These are phyloP conservation scores for Morbakka virulenta DNA, from an alignment of 30 jellyfish, hydroid and myxozoan genomes.

Conservation along the genomic window DNA sequence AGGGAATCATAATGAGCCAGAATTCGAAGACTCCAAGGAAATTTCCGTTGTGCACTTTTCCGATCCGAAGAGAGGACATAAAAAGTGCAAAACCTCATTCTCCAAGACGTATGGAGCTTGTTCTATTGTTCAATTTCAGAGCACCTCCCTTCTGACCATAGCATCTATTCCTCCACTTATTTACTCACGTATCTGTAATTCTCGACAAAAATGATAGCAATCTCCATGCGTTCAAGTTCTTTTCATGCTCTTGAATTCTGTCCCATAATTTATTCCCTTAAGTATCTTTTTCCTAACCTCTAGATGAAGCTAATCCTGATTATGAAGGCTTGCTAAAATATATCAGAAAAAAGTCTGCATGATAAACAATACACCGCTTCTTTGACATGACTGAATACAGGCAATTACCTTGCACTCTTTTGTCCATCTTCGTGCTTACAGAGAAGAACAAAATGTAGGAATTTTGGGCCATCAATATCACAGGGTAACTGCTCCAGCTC, in stretches of 20 bases:
- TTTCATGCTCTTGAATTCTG: conserved; percentile 18
- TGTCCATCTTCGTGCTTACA: conserved; percentile 31
- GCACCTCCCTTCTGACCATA: conserved; percentile 1
- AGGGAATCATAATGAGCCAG: neutral
- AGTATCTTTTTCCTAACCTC: conserved; percentile 40
- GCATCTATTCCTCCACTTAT: neutral
- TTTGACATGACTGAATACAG: conserved; percentile 13
- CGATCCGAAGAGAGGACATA: conserved; percentile 2
- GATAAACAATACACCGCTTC: conserved; percentile 43
- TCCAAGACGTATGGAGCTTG: conserved; percentile 1
- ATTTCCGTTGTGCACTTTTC: neutral
- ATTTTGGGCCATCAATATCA: conserved; percentile 14
- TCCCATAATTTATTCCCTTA: conserved; percentile 46
- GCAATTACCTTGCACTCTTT: conserved; percentile 41
- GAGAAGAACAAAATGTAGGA: conserved; percentile 15
- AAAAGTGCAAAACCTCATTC: conserved; percentile 12
- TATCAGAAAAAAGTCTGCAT: no score
- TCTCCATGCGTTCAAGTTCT: conserved; percentile 4
- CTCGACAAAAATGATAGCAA: conserved; percentile 14
- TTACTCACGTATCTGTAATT: conserved; percentile 12
- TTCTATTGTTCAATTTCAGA: conserved; percentile 4
- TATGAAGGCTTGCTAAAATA: conserved; percentile 36
- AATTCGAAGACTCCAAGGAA: neutral
- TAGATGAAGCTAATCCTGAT: conserved; percentile 18
- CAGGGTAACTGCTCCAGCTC: conserved; percentile 18